phyloP scores from a whole-genome alignment of 2,113 vertebrate species.

The Mohoua ochrocephala region DNA sequence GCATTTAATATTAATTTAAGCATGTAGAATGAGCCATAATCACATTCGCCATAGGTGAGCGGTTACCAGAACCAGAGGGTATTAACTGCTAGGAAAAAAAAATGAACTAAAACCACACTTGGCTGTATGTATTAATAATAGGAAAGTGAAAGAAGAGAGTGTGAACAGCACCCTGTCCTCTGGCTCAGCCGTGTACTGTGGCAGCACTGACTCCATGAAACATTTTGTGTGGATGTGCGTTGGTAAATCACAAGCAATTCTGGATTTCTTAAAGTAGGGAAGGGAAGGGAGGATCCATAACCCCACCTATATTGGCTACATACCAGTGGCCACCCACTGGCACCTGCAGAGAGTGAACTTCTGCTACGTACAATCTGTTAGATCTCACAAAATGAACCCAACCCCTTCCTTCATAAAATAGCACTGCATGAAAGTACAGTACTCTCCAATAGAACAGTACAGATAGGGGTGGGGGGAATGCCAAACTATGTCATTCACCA shows the following conservation, averaged over 20 bases:
- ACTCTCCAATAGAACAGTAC: neutral
- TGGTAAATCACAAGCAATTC: neutral
- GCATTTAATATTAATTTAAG: neutral
- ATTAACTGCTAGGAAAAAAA: neutral
- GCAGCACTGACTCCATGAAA: neutral
- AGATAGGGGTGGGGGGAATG: neutral
- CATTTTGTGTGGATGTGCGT: neutral
- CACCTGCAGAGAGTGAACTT: neutral
- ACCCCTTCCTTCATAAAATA: neutral
- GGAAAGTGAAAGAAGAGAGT: neutral
- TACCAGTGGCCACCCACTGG: neutral
- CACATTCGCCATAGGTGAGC: neutral
- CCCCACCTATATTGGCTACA: neutral
- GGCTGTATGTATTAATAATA: neutral
- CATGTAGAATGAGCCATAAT: neutral
- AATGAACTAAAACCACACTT: neutral
- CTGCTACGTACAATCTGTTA: neutral
- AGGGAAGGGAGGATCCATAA: neutral
- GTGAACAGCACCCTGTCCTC: neutral
- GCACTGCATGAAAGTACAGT: neutral
- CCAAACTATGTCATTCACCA: neutral
- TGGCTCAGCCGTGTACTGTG: neutral
- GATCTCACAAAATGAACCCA: neutral
- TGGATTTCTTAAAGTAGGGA: neutral
- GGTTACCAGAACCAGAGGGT: neutral